A percentile compares a stretch with the other conserved stretches of the same genome.
These are phyloP conservation scores for Hanleya hanleyi DNA, from an alignment of 2,888 invertebrate species.

Conservation along the genomic window DNA sequence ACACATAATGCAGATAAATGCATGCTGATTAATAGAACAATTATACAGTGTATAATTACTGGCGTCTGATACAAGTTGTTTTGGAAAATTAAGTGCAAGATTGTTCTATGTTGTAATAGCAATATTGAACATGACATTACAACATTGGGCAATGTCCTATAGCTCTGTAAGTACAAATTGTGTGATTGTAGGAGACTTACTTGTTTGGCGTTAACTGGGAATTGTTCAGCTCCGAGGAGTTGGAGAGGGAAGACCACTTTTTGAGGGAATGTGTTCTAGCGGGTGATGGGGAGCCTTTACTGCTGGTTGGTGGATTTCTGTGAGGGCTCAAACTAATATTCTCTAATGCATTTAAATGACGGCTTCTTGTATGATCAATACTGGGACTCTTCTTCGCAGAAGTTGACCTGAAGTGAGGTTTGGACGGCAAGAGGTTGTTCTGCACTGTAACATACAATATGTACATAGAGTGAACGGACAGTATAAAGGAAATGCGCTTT, in stretches of 20 bases:
- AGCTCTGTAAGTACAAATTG: no score
- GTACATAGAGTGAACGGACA: no score
- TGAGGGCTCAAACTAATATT: constrained; percentile 43
- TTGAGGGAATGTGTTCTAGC: constrained; percentile 36
- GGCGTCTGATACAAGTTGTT: no score
- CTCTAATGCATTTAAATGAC: constrained; percentile 44
- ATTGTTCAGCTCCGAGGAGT: constrained; percentile 44
- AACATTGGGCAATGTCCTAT: no score
- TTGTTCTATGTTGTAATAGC: no score
- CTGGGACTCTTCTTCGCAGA: not conserved
- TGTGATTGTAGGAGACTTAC: no score
- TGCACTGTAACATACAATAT: constrained; percentile 34
- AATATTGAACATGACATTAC: no score
- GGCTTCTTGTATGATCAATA: constrained; percentile 12
- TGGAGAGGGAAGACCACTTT: constrained; percentile 66
- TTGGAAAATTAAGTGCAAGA: no score
- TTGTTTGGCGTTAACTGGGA: constrained; percentile 46
- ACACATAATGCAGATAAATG: no score
- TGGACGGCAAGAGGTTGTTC: constrained; percentile 63
- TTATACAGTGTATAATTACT: no score
- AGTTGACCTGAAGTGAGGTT: constrained; percentile 44
- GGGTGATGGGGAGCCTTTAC: constrained; percentile 18
- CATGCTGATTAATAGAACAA: no score
- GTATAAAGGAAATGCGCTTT: no score
- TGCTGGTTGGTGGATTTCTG: constrained; percentile 30